Evolutionary conservation across 1,140 invertebrate genomes (phyloP).

Genomic region (Ceratosolen solmsi): DNA sequence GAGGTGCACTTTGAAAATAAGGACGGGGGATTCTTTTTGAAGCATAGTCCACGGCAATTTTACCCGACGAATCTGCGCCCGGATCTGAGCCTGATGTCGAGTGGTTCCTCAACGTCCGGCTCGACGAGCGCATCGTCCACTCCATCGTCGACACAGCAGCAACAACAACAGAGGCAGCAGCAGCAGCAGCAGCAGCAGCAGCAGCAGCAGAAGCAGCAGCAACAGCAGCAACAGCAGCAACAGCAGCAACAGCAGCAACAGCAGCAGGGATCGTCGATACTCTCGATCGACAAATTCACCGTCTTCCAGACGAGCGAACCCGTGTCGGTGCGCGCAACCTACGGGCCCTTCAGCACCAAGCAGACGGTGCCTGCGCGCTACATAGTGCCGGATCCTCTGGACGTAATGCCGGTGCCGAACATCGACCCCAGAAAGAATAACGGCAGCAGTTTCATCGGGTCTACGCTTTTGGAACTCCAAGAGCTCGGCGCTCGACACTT

Average conservation of each 20-base stretch:
- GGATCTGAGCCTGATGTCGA: slow-evolving; percentile 50
- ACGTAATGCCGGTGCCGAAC: slow-evolving; percentile 67
- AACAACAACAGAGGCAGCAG: slow-evolving; percentile 30
- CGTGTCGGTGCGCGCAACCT: slow-evolving; percentile 89
- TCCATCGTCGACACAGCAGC: slow-evolving; percentile 21
- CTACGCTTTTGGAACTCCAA: slow-evolving; percentile 76
- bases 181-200: slow-evolving; percentile 10
- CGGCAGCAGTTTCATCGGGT: slow-evolving; percentile 59
- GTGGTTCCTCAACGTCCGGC: too few species aligned
- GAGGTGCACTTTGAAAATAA: slow-evolving; percentile 93
- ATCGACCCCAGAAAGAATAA: slow-evolving; percentile 60
- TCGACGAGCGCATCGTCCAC: slow-evolving; percentile 65
- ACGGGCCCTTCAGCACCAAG: slow-evolving; percentile 93
- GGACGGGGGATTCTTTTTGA: slow-evolving; percentile 91
- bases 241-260: slow-evolving; percentile 33
- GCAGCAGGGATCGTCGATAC: slow-evolving; percentile 74
- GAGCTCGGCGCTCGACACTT: slow-evolving; percentile 82
- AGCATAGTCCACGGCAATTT: slow-evolving; percentile 81
- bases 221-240: slow-evolving; percentile 43
- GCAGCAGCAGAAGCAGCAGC: slow-evolving; percentile 30
- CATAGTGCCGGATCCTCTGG: slow-evolving; percentile 85
- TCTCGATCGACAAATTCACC: slow-evolving; percentile 88
- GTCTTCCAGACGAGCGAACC: slow-evolving; percentile 90
- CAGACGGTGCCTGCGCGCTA: slow-evolving; percentile 94
- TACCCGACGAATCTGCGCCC: slow-evolving; percentile 66